Percentiles rank a stretch among this genome's conserved stretches.
These are phyloP conservation scores for Cryptus armator DNA, from an alignment of 2,888 invertebrate genomes.

Conservation along the genomic window DNA sequence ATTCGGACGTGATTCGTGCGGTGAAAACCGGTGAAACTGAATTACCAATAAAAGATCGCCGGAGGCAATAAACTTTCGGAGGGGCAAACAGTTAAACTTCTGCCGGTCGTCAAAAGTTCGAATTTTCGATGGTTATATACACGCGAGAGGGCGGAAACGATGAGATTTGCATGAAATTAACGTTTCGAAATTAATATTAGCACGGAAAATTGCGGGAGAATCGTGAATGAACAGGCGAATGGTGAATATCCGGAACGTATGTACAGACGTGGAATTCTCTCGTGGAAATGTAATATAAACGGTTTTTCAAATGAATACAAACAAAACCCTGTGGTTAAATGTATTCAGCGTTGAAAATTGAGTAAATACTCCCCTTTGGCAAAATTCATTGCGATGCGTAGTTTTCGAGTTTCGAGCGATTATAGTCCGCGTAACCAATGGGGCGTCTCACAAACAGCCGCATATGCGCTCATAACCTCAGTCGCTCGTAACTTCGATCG, in stretches of 20 bases:
- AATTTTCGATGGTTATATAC: not conserved
- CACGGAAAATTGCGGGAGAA: not conserved
- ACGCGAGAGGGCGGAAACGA: not conserved
- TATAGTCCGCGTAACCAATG: not conserved
- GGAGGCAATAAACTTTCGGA: slow-evolving; percentile 35
- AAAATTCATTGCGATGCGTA: not conserved
- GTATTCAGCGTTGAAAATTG: not conserved
- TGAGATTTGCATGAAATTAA: slow-evolving; percentile 12
- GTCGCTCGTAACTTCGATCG: too few relatives aligned
- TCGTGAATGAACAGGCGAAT: too few relatives aligned
- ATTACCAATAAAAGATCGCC: slow-evolving; percentile 39
- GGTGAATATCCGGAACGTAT: not conserved
- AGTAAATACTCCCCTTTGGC: not conserved
- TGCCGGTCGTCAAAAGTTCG: slow-evolving; percentile 2
- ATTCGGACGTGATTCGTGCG: not conserved
- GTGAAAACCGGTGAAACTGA: not conserved
- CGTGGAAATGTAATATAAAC: not conserved
- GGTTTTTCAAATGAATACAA: not conserved
- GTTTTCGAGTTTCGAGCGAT: not conserved
- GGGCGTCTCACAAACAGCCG: not conserved
- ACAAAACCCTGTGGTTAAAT: not conserved
- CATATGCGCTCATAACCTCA: not conserved
- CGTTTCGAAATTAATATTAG: not conserved
- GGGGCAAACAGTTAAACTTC: slow-evolving; percentile 13
- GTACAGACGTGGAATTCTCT: not conserved